A percentile compares a stretch with the other conserved stretches of the same genome.
Conservation (phyloP, 1,140 invertebrate genomes). For the silkworm (Bombyx mori) region DNA sequence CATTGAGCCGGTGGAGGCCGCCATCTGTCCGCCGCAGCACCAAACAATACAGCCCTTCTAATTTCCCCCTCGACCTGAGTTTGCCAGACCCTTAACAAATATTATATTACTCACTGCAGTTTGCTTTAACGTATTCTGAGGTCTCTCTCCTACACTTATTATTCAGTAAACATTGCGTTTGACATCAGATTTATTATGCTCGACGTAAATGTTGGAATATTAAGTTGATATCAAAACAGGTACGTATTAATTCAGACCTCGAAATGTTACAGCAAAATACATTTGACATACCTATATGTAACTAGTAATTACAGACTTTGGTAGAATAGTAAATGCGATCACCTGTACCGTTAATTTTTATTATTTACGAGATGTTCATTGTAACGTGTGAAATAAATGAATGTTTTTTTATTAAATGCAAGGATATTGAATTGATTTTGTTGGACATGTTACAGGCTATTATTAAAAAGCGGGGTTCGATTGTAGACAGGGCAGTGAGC, state of each 20-base stretch:
- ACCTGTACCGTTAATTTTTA: no score
- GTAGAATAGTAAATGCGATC: no score
- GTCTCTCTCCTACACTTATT: background rate
- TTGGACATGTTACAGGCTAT: background rate
- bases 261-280: background rate
- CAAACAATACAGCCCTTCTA: slow-evolving; percentile 57
- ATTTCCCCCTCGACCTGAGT: slow-evolving; percentile 54
- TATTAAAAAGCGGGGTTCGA: slow-evolving; percentile 13
- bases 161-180: no score
- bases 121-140: slow-evolving; percentile 21
- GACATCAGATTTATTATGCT: no score
- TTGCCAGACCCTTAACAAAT: slow-evolving; percentile 61
- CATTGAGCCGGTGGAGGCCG: slow-evolving; percentile 36
- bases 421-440: no score
- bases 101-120: slow-evolving; percentile 32
- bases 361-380: no score
- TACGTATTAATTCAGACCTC: no score
- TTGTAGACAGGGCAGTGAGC: slow-evolving; percentile 32
- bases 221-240: no score
- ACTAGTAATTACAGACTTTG: no score
- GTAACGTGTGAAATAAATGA: slow-evolving; percentile 11
- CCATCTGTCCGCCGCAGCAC: slow-evolving; percentile 58
- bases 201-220: no score
- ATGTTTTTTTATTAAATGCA: slow-evolving; percentile 28
- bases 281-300: no score